Percentiles rank a stretch among this genome's conserved stretches.
Evolutionary conservation across 2,888 invertebrate species (phyloP).

Genomic region (Leptogaster cylindrica): DNA sequence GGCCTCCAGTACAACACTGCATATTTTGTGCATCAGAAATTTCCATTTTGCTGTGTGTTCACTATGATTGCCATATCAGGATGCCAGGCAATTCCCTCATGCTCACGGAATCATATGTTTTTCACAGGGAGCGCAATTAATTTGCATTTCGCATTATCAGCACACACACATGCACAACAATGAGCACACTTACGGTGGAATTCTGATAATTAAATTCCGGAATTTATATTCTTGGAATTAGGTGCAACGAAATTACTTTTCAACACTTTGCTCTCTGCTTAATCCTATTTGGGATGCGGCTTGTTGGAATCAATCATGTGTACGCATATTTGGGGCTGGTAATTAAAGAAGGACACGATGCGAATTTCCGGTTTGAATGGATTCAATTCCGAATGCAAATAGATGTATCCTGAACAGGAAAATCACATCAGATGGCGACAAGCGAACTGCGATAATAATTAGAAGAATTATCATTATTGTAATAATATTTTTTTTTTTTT

Average conservation of each 20-base stretch:
- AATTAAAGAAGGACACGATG: too few species aligned
- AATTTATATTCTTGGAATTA: conserved; percentile 28
- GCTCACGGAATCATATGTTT: conserved; percentile 24
- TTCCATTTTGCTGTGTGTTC: conserved; percentile 18
- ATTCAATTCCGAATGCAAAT: too few species aligned
- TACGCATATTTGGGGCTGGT: too few species aligned
- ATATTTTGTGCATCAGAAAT: neutral
- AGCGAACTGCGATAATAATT: too few species aligned
- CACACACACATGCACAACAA: neutral
- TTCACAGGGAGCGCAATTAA: conserved; percentile 26
- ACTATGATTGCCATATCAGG: conserved; percentile 2
- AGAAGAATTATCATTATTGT: too few species aligned
- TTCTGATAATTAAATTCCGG: conserved; percentile 35
- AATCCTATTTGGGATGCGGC: neutral
- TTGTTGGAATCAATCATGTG: neutral
- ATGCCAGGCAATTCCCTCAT: neutral
- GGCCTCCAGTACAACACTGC: neutral
- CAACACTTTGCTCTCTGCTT: neutral
- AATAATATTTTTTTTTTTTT: too few species aligned
- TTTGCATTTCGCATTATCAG: conserved; percentile 36
- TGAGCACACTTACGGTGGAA: conserved; percentile 2
- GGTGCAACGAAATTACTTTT: conserved; percentile 17
- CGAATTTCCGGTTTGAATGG: too few species aligned
- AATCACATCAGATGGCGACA: too few species aligned
- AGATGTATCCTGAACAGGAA: too few species aligned